Base-by-base conservation (phyloP, 1,140 invertebrate genomes). In the Anastrepha ludens region DNA sequence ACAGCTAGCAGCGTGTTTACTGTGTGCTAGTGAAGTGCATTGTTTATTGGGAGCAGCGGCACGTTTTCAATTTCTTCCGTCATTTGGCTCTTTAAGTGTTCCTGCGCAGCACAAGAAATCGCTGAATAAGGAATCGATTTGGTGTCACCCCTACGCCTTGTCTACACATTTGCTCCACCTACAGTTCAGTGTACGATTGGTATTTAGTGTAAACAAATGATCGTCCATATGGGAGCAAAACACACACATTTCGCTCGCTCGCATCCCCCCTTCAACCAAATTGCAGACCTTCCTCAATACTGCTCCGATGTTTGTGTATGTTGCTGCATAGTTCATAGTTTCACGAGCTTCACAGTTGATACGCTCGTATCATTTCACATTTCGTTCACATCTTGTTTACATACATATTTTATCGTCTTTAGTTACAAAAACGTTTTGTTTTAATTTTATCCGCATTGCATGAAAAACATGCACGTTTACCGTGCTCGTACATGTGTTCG, bases 361-460 rank as follows among this genome's bases (percentile, higher is more conserved):
- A 29, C 17, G 5, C 20, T 81, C 3, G 13, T 81, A 50, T 81
- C 74, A 55, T 81, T n/a, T 81, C 74, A 55, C 7, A 20, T 81
- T 67, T 81, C 6, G 15, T 50, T 81, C n/a, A 81, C 44, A 44
- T 41, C 11, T 55, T 81, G 55, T 11, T 55, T 41, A 81, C 74
- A 55, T 81, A 81, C 74, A n/a, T 81, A 81, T 58, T 81, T 44
- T 74, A 74, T 50, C 74, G 74, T 55, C 74, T 81, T 55, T 50
- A 81, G 74, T 81, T 81, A 81, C 74, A 81, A 55, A 81, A 55
- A 81, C 74, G 74, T 55, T 81, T 81, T 81, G n/a, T 81, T 81
- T 55, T n/a, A 74, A 74, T 74, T 47, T 44, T 74, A 47, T 74
- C 67, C 17, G 67, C 67, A 74, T 74, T 74, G 67, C 67, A 11